Evolutionary conservation across 1,140 invertebrate species (phyloP).

Genomic region (Pollicipes pollicipes): DNA sequence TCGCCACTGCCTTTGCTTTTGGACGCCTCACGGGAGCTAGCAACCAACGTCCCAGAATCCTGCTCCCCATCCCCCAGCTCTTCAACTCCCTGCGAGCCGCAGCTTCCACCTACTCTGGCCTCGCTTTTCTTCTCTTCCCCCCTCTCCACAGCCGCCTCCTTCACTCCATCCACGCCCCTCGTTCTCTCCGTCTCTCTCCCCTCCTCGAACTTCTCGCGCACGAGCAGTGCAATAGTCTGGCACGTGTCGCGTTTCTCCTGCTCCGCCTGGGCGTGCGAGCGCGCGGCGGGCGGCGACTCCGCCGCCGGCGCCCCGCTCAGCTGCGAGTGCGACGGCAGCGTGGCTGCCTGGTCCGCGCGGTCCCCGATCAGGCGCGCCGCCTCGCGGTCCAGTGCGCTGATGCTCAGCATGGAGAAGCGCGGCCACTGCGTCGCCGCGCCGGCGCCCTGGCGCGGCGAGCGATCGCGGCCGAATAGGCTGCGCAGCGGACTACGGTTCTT

Average conservation of each 20-base stretch:
- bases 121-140: no score
- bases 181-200: neutral
- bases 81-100: no score
- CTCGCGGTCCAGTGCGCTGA: neutral
- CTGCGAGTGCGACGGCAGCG: neutral
- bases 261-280: neutral
- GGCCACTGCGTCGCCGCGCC: neutral
- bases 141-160: no score
- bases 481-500: neutral
- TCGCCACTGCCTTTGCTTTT: no score
- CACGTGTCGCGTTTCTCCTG: neutral
- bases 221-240: neutral
- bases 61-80: no score
- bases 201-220: neutral
- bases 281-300: neutral
- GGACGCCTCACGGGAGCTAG: no score
- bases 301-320: neutral
- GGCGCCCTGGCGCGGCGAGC: neutral
- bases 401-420: neutral
- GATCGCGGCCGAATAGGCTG: neutral
- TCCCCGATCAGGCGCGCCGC: neutral
- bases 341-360: neutral
- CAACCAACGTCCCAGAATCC: no score
- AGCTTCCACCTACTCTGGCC: no score
- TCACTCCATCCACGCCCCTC: neutral